Evolutionary conservation across 2,888 invertebrate species (phyloP).

Genomic region (Hypomecis punctinalis): DNA sequence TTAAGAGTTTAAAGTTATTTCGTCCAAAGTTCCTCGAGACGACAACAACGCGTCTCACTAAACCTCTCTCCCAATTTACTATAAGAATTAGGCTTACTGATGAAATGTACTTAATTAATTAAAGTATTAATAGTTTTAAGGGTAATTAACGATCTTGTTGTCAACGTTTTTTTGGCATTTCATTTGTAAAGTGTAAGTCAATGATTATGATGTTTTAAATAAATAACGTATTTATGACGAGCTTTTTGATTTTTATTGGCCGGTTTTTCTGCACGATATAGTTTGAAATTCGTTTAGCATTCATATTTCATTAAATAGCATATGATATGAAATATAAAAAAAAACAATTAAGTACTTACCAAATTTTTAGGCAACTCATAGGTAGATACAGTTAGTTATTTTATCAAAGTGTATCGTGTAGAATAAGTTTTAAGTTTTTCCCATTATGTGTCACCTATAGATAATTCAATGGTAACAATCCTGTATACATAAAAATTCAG

Average conservation of each 20-base stretch:
- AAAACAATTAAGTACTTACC: too few relatives aligned
- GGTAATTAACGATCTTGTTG: slow-evolving; percentile 75
- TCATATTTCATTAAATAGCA: too few relatives aligned
- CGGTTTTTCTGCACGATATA: neutral
- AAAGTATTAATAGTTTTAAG: slow-evolving; percentile 72
- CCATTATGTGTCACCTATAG: too few relatives aligned
- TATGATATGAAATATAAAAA: too few relatives aligned
- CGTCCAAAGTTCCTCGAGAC: slow-evolving; percentile 70
- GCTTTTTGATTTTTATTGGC: slow-evolving; percentile 52
- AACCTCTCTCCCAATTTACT: slow-evolving; percentile 72
- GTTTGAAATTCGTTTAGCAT: too few relatives aligned
- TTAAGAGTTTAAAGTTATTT: slow-evolving; percentile 54
- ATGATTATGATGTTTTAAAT: slow-evolving; percentile 78
- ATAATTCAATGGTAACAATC: too few relatives aligned
- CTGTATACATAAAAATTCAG: too few relatives aligned
- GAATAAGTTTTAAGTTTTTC: too few relatives aligned
- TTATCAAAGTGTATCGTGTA: too few relatives aligned
- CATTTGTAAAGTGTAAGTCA: slow-evolving; percentile 73
- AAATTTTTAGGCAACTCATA: too few relatives aligned
- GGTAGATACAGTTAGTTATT: too few relatives aligned
- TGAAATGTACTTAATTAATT: slow-evolving; percentile 63
- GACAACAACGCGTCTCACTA: slow-evolving; percentile 37
- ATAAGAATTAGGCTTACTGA: slow-evolving; percentile 54
- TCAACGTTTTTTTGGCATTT: slow-evolving; percentile 77
- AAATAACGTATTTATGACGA: slow-evolving; percentile 81